phyloP scores from a whole-genome alignment of 2,113 vertebrate genomes.

The Cinclus cinclus region DNA sequence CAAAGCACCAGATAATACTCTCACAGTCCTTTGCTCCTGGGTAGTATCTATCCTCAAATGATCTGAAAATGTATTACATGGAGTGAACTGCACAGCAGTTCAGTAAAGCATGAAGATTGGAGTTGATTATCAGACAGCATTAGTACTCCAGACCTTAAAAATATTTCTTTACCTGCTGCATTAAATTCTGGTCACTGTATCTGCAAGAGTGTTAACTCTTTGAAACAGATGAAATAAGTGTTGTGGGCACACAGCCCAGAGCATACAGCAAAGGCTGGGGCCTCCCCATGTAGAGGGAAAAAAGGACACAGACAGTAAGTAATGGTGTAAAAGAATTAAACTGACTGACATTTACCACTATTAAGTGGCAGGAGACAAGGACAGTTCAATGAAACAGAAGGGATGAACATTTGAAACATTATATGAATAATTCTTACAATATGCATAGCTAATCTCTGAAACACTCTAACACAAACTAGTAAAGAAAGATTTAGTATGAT shows the following conservation, averaged over 20 bases:
- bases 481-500: background rate
- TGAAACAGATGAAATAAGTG: background rate
- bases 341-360: background rate
- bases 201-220: background rate
- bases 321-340: background rate
- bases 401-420: background rate
- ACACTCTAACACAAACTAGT: background rate
- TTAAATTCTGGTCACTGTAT: background rate
- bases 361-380: background rate
- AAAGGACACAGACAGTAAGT: background rate
- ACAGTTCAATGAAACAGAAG: background rate
- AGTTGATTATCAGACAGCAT: background rate
- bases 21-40: slow-evolving; percentile 4
- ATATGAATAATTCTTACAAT: background rate
- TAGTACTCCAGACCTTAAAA: background rate
- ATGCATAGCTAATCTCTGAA: background rate
- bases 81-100: background rate
- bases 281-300: background rate
- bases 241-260: background rate
- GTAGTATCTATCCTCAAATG: slow-evolving; percentile 4
- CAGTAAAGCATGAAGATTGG: background rate
- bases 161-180: background rate
- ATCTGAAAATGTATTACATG: slow-evolving; percentile 27
- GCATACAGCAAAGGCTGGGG: background rate
- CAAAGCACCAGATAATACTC: background rate